phyloP scores from a whole-genome alignment of 1,140 invertebrate genomes.

The Colletes gigas region DNA sequence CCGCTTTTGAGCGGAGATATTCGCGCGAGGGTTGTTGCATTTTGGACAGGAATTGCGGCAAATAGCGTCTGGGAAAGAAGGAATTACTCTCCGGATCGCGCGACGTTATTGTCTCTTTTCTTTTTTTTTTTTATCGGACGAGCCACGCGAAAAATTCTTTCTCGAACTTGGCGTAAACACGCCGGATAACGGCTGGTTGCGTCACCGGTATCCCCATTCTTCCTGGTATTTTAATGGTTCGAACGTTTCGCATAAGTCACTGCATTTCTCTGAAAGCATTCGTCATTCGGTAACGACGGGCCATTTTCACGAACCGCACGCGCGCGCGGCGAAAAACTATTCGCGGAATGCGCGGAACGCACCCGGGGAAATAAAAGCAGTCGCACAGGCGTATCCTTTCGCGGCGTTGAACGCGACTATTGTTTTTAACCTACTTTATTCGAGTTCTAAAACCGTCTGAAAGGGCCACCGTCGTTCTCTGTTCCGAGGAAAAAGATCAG shows the following conservation, averaged over 20 bases:
- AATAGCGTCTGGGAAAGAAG: background rate
- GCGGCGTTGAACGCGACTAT: background rate
- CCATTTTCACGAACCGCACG: background rate
- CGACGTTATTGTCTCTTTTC: background rate
- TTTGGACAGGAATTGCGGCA: background rate
- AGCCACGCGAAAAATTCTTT: background rate
- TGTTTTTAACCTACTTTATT: too few species aligned
- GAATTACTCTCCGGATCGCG: background rate
- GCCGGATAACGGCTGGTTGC: too few species aligned
- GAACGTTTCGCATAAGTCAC: background rate
- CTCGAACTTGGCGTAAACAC: background rate
- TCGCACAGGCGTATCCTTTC: background rate
- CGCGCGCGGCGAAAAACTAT: too few species aligned
- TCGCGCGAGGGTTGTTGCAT: background rate
- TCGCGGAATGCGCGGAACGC: slow-evolving; percentile 15
- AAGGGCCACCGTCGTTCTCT: too few species aligned
- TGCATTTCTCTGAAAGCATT: background rate
- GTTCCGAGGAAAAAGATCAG: too few species aligned
- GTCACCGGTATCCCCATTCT: too few species aligned
- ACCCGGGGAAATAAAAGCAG: slow-evolving; percentile 4
- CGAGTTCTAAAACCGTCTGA: too few species aligned
- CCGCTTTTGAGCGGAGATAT: slow-evolving; percentile 1
- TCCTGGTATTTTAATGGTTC: background rate
- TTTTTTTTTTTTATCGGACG: too few species aligned
- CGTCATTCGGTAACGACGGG: background rate